These are phyloP conservation scores for Chalcis sispes DNA, from an alignment of 2,888 invertebrate species.

Conservation along the genomic window DNA sequence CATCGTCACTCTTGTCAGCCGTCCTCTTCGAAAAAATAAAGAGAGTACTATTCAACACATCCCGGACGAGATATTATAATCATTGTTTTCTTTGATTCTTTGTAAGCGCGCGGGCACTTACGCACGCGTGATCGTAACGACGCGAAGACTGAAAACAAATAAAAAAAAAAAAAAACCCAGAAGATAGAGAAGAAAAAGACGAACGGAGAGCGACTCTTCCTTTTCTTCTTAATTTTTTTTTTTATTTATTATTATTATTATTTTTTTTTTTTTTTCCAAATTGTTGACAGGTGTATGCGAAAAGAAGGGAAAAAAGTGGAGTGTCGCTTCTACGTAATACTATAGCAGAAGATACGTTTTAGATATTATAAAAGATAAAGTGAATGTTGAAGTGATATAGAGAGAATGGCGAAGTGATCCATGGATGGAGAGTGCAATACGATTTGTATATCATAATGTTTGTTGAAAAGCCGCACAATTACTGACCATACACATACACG, in stretches of 20 bases:
- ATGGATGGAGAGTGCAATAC: conserved; percentile 53
- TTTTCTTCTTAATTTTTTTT: too few relatives aligned
- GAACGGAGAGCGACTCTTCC: conserved; percentile 34
- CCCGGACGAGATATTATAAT: conserved; percentile 19
- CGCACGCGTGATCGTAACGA: conserved; percentile 42
- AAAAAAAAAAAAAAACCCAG: conserved; percentile 50
- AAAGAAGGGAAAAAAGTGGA: conserved; percentile 29
- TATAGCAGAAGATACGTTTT: conserved; percentile 17
- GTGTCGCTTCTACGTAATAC: conserved; percentile 34
- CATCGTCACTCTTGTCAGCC: conserved; percentile 47
- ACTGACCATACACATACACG: conserved; percentile 49
- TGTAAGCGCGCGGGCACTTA: conserved; percentile 44
- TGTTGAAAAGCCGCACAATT: conserved; percentile 47
- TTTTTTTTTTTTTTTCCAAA: too few relatives aligned
- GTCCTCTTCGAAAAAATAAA: conserved; percentile 16
- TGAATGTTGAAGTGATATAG: conserved; percentile 35
- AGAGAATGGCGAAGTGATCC: conserved; percentile 37
- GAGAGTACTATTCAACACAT: background rate
- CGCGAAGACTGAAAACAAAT: conserved; percentile 56
- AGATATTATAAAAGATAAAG: conserved; percentile 26
- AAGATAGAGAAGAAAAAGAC: conserved; percentile 33
- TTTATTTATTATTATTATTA: too few relatives aligned
- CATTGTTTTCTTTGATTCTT: conserved; percentile 43
- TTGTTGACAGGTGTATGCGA: conserved; percentile 37
- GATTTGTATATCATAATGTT: conserved; percentile 45